Base-by-base conservation (phyloP, 1,140 invertebrate species). In the Ceratosolen fusciceps region DNA sequence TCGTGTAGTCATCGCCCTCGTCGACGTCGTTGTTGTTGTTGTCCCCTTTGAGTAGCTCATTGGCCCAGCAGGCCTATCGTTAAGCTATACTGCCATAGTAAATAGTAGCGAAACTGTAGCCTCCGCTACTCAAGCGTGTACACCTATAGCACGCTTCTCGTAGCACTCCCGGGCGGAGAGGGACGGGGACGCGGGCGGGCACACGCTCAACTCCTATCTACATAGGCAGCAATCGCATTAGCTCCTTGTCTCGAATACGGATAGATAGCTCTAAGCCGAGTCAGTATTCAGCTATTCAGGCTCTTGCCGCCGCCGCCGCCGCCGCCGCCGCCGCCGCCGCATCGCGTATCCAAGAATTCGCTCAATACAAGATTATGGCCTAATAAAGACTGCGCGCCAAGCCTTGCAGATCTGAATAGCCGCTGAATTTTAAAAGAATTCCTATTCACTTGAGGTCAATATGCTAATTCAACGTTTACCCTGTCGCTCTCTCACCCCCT, bases 41-140 rank as follows among this genome's bases (percentile, higher is more conserved):
- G 74, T 65, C 43, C 74, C 60, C 58, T 75, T 75, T 75, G 74
- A 77, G 34, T 70, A 70, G 62, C 65, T 77, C 62, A 77, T 77
- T 77, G 74, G 74, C 74, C 43, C 43, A n/a, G 74, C 43, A 67
- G 29, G 37, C 74, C 72, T 74, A 62, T 43, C 56, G 72, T 58
- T 73, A 39, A 31, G 70, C 70, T 31, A 16, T 52, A 31, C 43
- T 58, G 29, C 58, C 34, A 56, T 29, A 52, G 47, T 62, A 67
- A 76, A 54, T 52, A 74, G 49, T 73, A 12, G 34, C 37, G 12
- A 5, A 24, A 29, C 58, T 60, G 31, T 34, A 60, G 58, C 1
- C 10, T 31, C 2, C 29, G 31, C 26, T 24, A 60, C 19, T 60
- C 26, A 24, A 31, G 29, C 58, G 16, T 3, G 58, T 60, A 60